Evolutionary conservation across 2,113 vertebrate species (phyloP), one percentile per base, ranked within the genome.

Genomic region (Oxyura jamaicensis): DNA sequence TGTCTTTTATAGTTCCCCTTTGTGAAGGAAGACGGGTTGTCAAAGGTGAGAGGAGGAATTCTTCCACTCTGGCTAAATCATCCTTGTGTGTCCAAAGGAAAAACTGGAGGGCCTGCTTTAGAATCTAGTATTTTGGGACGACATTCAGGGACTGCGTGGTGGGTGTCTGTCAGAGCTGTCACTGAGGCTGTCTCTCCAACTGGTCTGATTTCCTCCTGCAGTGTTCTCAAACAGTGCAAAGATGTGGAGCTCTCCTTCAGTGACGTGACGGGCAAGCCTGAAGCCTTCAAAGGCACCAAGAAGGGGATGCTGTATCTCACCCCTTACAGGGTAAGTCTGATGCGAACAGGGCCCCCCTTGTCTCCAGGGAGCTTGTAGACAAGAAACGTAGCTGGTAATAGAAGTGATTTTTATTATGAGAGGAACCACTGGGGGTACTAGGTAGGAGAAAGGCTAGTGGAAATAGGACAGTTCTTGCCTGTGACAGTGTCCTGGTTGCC

Each of bases 201-300:
- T 42, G 59, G 29, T 78, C 42, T 50, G 2, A 82, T 91, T 80
- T 84, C 62, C 41, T 85, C n/a, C 75, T 71, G 17, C 96, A 99
- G 99, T 62, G 53, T 99, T 92, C 75, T 99, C 80, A 98, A 98
- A 75, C 98, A 99, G 28, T 99, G 98, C 81, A 98, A 98, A 90
- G 98, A 98, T 92, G 99, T 99, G 96, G 99, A 99, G 81, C 98
- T 99, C 60, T 98, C 98, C 83, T 99, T 99, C 98, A 99, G 98
- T 44, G 99, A 99, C 8, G 89, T 98, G 75, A 95, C 98, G 3
- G 93, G 96, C 72, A 98, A 98, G 95, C 97, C 98, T 22, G 98
- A 97, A 26, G 62, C 98, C 73, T 98, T 99, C 81, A 98, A 81
- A 84, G 99, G 99, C 55, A 99, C 98, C 55, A 99, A 99, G 97